Percentiles rank a stretch among this genome's conserved stretches.
Evolutionary conservation across 2,113 vertebrate species (phyloP).

Genomic region (Malurus elegans): DNA sequence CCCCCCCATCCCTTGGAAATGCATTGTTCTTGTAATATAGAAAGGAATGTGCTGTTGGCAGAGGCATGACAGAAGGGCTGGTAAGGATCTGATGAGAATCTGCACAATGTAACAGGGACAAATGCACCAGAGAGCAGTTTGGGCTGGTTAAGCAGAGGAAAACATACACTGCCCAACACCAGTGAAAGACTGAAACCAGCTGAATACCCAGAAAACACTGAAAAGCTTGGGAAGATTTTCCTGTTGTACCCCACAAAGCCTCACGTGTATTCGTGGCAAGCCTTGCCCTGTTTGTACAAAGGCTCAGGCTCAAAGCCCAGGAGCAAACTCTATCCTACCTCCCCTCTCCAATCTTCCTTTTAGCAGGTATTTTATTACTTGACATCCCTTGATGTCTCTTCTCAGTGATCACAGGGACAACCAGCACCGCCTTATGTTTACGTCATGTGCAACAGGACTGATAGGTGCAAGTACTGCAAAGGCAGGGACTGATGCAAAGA

Average conservation of each 20-base stretch:
- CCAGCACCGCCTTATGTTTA: background rate
- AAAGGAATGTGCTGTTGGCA: conserved; percentile 33
- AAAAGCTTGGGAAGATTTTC: background rate
- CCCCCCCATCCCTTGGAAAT: background rate
- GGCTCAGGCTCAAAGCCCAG: fast-evolving
- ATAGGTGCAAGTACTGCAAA: background rate
- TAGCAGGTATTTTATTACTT: background rate
- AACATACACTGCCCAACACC: background rate
- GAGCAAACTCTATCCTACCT: background rate
- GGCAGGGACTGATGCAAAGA: background rate
- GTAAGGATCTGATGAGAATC: background rate
- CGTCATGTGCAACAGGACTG: background rate
- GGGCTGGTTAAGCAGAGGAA: background rate
- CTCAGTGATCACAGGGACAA: background rate
- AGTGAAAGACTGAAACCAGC: background rate
- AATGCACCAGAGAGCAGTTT: background rate
- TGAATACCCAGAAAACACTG: background rate
- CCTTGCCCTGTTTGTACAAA: background rate
- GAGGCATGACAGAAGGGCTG: background rate
- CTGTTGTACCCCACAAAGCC: background rate
- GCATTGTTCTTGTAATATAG: background rate
- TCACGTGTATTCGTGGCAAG: background rate
- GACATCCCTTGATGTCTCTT: background rate
- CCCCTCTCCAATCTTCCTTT: background rate
- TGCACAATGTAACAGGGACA: background rate